Base-by-base conservation (phyloP, 2,888 invertebrate species). In the Apodemia zela region DNA sequence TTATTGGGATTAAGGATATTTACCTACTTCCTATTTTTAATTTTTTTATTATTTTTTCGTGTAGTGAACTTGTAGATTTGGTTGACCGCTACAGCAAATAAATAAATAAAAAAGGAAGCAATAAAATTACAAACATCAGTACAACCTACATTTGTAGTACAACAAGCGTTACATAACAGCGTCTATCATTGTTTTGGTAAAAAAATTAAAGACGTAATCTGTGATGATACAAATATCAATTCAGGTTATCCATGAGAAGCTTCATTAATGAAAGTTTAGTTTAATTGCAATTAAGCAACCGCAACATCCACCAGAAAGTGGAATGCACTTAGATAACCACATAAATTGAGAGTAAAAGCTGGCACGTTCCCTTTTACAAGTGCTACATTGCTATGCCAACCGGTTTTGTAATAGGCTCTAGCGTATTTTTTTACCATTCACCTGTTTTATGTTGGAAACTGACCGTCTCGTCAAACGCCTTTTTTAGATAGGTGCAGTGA, bases 341-440 rank as follows among this genome's bases (percentile, higher is more conserved):
- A 85, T 81, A 81, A 78, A 84, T 83, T 81, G 81, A 80, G 74
- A 87, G 90, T 90, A 90, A 91, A 89, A 91, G 89, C 80, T 79
- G 78, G 78, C 78, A 79, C 68, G 68, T 77, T 89, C 85, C 85
- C 80, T 79, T 85, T 78, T 79, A 77, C 73, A 75, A 78, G 79
- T 76, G 66, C 67, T 67, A 77, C 71, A 70, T 73, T 69, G 72
- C 42, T 74, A 72, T 75, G 74, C 74, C 67, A 81, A 87, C 89
- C 79, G 82, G 89, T 90, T 85, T 83, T 75, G 72, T 85, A 85
- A 87, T 85, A 79, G 80, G 78, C 73, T 79, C 75, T 78, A 79
- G 78, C 82, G 77, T 79, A 81, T 85, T 89, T 90, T 87, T 89
- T 89, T n/a, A 75, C 87, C 85, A 72, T 82, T 88, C 87, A 89